Conservation (phyloP, 2,888 invertebrate genomes). For the Augochlorella aurata region DNA sequence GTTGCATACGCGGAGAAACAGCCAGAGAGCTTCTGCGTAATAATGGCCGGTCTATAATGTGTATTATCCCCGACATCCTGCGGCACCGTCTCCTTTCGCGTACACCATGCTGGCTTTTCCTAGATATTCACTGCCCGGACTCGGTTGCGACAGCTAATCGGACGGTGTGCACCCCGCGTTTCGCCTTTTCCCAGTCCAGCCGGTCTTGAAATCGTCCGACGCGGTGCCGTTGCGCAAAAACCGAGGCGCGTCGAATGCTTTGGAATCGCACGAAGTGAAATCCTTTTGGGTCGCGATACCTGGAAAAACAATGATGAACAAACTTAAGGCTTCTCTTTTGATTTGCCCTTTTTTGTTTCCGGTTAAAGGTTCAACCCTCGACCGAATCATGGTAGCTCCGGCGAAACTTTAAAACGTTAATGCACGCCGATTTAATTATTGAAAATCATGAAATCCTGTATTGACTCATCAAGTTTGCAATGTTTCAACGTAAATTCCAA, state of each 20-base stretch:
- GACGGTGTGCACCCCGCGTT: conserved; percentile 33
- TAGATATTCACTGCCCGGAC: conserved; percentile 43
- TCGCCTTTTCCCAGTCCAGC: conserved; percentile 37
- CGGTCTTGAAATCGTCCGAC: not conserved
- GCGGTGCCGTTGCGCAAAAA: conserved; percentile 33
- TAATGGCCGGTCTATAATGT: conserved; percentile 71
- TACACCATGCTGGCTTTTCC: conserved; percentile 58
- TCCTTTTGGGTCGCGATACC: not conserved
- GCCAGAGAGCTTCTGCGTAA: conserved; percentile 58
- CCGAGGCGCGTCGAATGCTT: conserved; percentile 10
- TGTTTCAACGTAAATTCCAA: too few relatives aligned
- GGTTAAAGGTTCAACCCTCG: too few relatives aligned
- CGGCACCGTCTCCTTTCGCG: conserved; percentile 61
- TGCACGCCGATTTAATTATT: too few relatives aligned
- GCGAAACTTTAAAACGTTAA: too few relatives aligned
- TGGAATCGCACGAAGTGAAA: not conserved
- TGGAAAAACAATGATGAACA: not conserved
- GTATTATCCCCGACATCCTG: conserved; percentile 77
- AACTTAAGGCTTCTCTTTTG: not conserved
- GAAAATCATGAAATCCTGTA: too few relatives aligned
- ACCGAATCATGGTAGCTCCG: too few relatives aligned
- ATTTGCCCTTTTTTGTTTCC: not conserved
- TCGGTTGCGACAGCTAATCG: conserved; percentile 62
- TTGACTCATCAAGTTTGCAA: too few relatives aligned
- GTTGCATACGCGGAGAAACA: conserved; percentile 60